Base-by-base conservation (phyloP, 2,888 invertebrate species). In the Gari tellinella region DNA sequence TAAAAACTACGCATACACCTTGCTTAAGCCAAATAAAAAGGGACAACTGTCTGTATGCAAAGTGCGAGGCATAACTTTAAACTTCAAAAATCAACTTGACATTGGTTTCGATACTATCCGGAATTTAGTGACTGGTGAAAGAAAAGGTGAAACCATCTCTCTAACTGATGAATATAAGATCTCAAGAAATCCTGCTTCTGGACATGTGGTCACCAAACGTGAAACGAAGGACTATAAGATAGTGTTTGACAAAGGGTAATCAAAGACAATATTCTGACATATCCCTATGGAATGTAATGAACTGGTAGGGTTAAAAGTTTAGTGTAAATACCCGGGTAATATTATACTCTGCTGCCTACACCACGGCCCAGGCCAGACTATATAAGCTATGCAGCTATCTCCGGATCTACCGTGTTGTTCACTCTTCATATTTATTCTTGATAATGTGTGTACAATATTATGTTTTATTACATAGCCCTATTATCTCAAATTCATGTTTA, bases 111-210 rank as follows among this genome's bases (percentile, higher is more conserved):
- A 58, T 0, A 12, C 40, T 41, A 25, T 78, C 46, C 58, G 31
- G 46, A 10, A 62, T 57, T 38, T 88, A 80, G 62, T 64, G 25
- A 76, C 21, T 78, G 14, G 51, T 51, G 25, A 51, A 26, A n/a
- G n/a, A n/a, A 51, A 25, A 23, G 25, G 25, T 15, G 15, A 12
- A 23, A 12, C n/a, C 5, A n/a, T 51, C 26, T 21, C 49, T 10
- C 57, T 69, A 14, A 8, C 17, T 10, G 45, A 70, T 25, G 48
- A 52, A 14, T 14, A 58, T 46, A 70, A 64, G 40, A 70, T 70
- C 46, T 38, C 45, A 1, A 45, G 69, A 26, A 45, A 63, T 26
- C 25, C 23, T 8, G 26, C 17, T 14, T 63, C 57, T 7, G 37
- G 23, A 12, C 10, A 49, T 7, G 37, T 69, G 8, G 45, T 69